Evolutionary conservation across 2,797 vertebrate genomes (phyloP).

Genomic region (Rallus crepitans): DNA sequence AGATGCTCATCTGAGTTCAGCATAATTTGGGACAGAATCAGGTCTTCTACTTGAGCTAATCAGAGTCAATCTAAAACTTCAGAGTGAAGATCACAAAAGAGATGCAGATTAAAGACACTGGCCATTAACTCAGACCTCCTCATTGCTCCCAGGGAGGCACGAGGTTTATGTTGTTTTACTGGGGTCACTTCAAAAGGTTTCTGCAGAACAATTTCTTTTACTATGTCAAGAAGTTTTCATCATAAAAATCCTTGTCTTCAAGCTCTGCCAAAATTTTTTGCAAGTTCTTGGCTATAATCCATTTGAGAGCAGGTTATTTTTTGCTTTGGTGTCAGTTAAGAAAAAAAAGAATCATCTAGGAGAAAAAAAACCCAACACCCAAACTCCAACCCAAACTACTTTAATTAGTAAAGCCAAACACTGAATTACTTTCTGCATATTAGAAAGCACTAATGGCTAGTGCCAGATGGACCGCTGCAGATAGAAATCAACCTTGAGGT

Average conservation of each 20-base stretch:
- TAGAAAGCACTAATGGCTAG: neutral
- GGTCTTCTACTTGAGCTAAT: constrained; percentile 31
- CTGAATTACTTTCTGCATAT: neutral
- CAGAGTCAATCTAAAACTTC: constrained; percentile 18
- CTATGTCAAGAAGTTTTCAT: neutral
- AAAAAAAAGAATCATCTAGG: neutral
- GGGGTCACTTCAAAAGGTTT: constrained; percentile 30
- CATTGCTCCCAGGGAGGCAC: constrained; percentile 19
- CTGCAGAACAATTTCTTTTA: constrained; percentile 13
- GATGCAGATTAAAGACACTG: constrained; percentile 1
- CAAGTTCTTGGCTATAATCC: neutral
- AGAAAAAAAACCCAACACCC: neutral
- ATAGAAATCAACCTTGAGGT: neutral
- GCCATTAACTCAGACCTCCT: constrained; percentile 50
- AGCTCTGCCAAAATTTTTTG: constrained; percentile 17
- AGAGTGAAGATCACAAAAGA: constrained; percentile 15
- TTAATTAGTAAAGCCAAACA: neutral
- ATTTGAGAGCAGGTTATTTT: neutral
- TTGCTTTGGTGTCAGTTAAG: neutral
- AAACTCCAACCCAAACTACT: neutral
- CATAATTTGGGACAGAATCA: neutral
- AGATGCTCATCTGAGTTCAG: constrained; percentile 11
- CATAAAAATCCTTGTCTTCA: neutral
- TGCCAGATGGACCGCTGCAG: neutral
- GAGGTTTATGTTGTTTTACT: neutral